Evolutionary conservation across 1,140 invertebrate species (phyloP), one percentile per base, ranked within the genome.

Genomic region (Polypedilum vanderplanki): DNA sequence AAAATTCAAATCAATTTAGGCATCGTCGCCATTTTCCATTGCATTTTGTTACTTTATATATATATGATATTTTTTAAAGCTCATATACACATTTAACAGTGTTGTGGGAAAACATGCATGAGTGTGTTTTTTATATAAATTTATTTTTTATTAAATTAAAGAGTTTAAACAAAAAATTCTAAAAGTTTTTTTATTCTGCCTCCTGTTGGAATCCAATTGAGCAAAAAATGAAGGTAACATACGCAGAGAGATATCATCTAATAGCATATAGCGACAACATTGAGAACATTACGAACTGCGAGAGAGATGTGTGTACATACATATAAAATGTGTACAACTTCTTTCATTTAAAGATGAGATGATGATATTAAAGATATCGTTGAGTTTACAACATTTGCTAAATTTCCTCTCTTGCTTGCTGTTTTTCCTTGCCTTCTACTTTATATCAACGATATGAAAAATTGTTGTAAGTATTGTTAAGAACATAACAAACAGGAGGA

Each of bases 311-410:
- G 24, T 33, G 24, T 33, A 33, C 24, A 33, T 57, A n/a, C 4
- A 57, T 12, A 57, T 57, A 57, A 12, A 57, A n/a, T 57, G n/a
- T 57, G 46, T n/a, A 57, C 46, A 57, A 57, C 46, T 57, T 57
- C 46, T 57, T 57, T 57, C 46, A 57, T 57, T 57, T 57, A 22
- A 70, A 70, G 65, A 70, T 70, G 65, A 70, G 65, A 70, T 70
- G 65, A 70, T 18, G 65, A 70, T 70, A 70, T 70, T 70, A 70
- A 70, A 70, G 65, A 70, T 70, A 70, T 57, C n/a, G 46, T 57
- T 57, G 46, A 57, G 46, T 57, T 57, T 57, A 57, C 46, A 57
- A 57, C 46, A 57, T 57, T 57, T 57, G 46, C 46, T 57, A 57
- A 57, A 57, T 57, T 57, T 57, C 46, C 46, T 57, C n/a, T 57